phyloP scores from a whole-genome alignment of 2,797 vertebrate genomes.

The Prionace glauca region DNA sequence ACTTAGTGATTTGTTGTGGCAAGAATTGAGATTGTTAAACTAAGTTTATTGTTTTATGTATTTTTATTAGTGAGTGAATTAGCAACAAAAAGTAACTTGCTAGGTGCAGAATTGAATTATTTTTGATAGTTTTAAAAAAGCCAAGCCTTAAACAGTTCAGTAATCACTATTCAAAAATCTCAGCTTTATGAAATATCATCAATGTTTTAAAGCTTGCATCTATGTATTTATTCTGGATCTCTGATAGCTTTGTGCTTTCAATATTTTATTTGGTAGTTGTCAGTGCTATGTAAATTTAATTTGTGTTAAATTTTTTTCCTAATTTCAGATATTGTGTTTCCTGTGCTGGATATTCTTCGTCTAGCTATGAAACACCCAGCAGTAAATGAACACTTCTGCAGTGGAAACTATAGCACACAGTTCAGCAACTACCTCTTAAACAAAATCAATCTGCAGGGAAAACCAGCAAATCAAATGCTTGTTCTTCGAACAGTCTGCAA shows the following conservation, averaged over 20 bases:
- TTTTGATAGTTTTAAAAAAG: neutral
- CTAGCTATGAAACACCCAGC: slow-evolving; percentile 83
- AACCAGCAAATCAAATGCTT: slow-evolving; percentile 89
- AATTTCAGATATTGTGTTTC: slow-evolving; percentile 84
- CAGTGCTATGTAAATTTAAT: neutral
- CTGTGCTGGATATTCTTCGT: slow-evolving; percentile 88
- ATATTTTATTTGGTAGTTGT: neutral
- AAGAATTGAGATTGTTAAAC: neutral
- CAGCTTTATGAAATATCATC: neutral
- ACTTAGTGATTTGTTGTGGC: neutral
- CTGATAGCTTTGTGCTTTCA: neutral
- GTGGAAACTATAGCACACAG: slow-evolving; percentile 74
- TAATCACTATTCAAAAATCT: neutral
- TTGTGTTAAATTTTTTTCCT: slow-evolving; percentile 46
- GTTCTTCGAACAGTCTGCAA: slow-evolving; percentile 91
- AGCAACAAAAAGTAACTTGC: neutral
- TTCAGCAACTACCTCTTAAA: slow-evolving; percentile 82
- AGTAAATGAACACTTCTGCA: slow-evolving; percentile 86
- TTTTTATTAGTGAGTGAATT: neutral
- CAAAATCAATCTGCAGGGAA: slow-evolving; percentile 78
- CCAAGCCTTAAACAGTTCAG: too few species aligned
- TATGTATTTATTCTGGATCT: neutral
- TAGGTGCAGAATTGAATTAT: neutral
- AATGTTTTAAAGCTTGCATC: neutral
- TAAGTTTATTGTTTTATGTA: too few species aligned